Evolutionary conservation across 2,888 invertebrate species (phyloP).

Genomic region (Deroplatys truncata): DNA sequence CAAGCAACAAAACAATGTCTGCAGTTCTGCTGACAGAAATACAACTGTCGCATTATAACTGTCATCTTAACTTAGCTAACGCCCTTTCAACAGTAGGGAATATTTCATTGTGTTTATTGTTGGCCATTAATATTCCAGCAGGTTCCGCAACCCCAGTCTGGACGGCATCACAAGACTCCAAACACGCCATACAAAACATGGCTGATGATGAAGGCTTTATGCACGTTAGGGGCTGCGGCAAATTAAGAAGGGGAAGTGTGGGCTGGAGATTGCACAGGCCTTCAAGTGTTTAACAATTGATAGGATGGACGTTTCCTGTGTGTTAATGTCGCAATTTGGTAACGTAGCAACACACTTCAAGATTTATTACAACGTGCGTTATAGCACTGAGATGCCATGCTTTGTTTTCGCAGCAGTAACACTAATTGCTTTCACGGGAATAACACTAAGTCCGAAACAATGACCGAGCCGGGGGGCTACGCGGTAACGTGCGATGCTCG

Average conservation of each 20-base stretch:
- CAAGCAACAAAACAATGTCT: background rate
- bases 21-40: background rate
- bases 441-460: no score
- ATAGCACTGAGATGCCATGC: no score
- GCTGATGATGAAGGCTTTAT: background rate
- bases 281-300: background rate
- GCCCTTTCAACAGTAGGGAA: background rate
- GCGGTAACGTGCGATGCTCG: no score
- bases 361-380: no score
- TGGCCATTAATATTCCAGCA: background rate
- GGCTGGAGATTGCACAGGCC: background rate
- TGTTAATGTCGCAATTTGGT: background rate
- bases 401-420: no score
- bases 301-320: background rate
- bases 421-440: no score
- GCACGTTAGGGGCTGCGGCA: background rate
- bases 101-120: background rate
- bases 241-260: background rate
- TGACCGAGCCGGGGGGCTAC: no score
- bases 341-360: background rate
- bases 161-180: background rate
- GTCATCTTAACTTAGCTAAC: background rate
- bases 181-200: background rate
- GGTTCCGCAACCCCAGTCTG: background rate
- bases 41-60: background rate